Conservation (phyloP, 2,888 invertebrate genomes). For the Sussaba pulchella region DNA sequence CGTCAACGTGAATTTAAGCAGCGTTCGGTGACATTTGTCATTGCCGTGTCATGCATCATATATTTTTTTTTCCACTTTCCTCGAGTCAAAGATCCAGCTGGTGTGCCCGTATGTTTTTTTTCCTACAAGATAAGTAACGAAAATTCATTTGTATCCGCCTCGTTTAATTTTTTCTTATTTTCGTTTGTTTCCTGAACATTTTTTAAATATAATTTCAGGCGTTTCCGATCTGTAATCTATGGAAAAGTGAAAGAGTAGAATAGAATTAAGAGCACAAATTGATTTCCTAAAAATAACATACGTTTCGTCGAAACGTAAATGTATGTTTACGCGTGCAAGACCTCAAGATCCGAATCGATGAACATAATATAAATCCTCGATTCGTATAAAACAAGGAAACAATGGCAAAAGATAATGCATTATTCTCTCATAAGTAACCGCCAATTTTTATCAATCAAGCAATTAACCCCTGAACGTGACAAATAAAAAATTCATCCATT, state of each 20-base stretch:
- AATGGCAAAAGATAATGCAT: not conserved
- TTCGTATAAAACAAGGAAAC: not conserved
- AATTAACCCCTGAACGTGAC: not conserved
- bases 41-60: not conserved
- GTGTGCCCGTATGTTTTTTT: too few species aligned
- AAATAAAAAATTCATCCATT: not conserved
- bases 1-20: not conserved
- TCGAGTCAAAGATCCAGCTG: slow-evolving; percentile 2
- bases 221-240: too few species aligned
- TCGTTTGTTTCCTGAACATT: too few species aligned
- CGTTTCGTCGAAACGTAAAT: not conserved
- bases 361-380: not conserved
- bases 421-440: not conserved
- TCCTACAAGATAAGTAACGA: too few species aligned
- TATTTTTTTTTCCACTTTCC: slow-evolving; percentile 4
- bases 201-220: too few species aligned
- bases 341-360: not conserved
- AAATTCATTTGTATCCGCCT: too few species aligned
- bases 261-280: too few species aligned
- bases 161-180: too few species aligned
- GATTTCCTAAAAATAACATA: too few species aligned
- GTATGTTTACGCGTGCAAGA: not conserved
- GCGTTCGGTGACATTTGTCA: not conserved
- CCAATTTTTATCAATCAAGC: not conserved
- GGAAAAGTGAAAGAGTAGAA: too few species aligned